Evolutionary conservation across 2,797 vertebrate genomes (phyloP).

Genomic region (Eleutherodactylus coqui): DNA sequence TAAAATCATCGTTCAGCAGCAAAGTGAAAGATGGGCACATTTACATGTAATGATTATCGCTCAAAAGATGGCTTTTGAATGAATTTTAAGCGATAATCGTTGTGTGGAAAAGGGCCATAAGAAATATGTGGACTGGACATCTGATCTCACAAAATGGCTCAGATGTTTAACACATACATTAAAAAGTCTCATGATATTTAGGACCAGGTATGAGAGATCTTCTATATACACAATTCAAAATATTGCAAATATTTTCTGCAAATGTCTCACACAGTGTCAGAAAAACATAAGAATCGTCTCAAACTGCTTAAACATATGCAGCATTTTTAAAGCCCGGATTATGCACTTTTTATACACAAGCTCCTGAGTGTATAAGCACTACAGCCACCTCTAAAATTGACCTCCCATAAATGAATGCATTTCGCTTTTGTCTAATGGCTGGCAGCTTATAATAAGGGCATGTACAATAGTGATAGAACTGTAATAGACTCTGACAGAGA

Average conservation of each 20-base stretch:
- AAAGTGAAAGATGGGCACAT: too few relatives aligned
- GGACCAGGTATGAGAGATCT: neutral
- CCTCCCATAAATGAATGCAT: neutral
- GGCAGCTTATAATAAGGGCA: constrained; percentile 13
- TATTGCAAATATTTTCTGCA: neutral
- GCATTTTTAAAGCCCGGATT: neutral
- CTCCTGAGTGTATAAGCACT: neutral
- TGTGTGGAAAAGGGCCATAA: too few relatives aligned
- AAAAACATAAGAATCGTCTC: neutral
- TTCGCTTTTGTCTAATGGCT: neutral
- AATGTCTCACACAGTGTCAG: neutral
- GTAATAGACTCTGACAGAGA: constrained; percentile 20
- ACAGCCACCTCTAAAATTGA: neutral
- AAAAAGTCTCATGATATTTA: neutral
- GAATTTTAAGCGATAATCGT: too few relatives aligned
- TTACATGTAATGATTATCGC: too few relatives aligned
- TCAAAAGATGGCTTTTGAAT: too few relatives aligned
- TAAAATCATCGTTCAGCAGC: too few relatives aligned
- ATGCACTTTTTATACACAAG: neutral
- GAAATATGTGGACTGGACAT: too few relatives aligned
- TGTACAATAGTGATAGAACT: constrained; percentile 19
- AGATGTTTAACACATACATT: too few relatives aligned
- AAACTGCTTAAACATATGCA: neutral
- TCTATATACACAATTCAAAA: neutral
- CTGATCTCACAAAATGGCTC: too few relatives aligned